These are phyloP conservation scores for Muntiacus muntjak DNA, from an alignment of 2,113 vertebrate species.

Conservation along the genomic window DNA sequence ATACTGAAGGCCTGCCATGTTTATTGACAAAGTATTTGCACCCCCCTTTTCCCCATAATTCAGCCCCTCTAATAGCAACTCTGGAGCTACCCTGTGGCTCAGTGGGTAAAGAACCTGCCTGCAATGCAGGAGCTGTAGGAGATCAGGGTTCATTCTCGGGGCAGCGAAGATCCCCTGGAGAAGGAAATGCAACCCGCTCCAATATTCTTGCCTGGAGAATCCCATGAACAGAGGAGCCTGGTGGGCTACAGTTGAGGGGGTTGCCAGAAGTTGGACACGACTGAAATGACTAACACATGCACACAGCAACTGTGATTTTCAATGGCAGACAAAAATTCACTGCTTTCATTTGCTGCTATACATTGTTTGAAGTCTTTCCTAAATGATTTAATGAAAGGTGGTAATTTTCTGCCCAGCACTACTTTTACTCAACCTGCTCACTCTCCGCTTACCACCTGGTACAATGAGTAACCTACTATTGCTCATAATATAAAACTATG, in stretches of 20 bases:
- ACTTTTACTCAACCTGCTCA: neutral
- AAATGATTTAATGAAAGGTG: neutral
- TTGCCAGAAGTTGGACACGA: neutral
- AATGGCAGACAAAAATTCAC: neutral
- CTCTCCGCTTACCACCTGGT: neutral
- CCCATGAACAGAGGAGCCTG: neutral
- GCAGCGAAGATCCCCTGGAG: neutral
- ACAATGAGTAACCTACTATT: neutral
- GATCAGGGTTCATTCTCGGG: neutral
- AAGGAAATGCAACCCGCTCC: neutral
- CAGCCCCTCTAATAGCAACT: neutral
- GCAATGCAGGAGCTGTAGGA: neutral
- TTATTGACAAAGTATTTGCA: neutral
- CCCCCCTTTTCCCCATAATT: fast-evolving
- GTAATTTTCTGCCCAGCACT: neutral
- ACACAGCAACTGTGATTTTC: neutral
- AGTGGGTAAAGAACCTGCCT: neutral
- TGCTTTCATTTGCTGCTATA: neutral
- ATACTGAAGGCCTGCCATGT: neutral
- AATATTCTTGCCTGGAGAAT: neutral
- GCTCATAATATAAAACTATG: conserved; percentile 8
- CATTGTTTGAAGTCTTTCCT: neutral
- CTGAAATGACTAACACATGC: neutral
- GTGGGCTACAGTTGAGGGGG: neutral
- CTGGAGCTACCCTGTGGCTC: neutral